Evolutionary conservation across 1,140 invertebrate genomes (phyloP).

Genomic region (Akabosia matsudoensis): DNA sequence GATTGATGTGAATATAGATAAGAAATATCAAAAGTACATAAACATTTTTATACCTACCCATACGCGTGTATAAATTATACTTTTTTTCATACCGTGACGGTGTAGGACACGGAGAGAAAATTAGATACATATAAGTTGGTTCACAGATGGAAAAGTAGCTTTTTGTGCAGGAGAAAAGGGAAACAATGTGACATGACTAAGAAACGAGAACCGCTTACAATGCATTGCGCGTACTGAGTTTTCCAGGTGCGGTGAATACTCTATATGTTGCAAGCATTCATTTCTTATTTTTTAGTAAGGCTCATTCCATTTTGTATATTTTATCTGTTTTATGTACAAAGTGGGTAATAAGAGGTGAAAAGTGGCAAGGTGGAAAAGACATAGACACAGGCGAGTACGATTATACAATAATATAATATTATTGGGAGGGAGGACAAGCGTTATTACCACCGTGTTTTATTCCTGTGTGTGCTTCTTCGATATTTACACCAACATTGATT

Average conservation of each 20-base stretch:
- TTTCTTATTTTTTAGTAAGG: background rate
- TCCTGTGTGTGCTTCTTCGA: background rate
- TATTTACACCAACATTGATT: background rate
- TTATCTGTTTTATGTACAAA: background rate
- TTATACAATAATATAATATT: background rate
- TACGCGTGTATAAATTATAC: too few relatives aligned
- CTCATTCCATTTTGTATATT: background rate
- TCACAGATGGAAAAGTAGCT: too few relatives aligned
- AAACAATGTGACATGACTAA: too few relatives aligned
- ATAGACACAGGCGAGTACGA: background rate
- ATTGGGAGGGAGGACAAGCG: background rate
- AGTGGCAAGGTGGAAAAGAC: background rate
- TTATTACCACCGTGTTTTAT: background rate
- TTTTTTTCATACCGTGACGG: too few relatives aligned
- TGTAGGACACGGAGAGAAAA: too few relatives aligned
- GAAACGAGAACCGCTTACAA: too few relatives aligned
- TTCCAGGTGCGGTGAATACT: too few relatives aligned
- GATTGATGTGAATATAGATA: background rate
- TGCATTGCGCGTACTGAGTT: too few relatives aligned
- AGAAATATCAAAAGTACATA: background rate
- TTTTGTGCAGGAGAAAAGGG: too few relatives aligned
- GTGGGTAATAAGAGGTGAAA: background rate
- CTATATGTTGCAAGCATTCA: background rate
- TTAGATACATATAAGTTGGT: too few relatives aligned
- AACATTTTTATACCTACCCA: too few relatives aligned